Percentiles rank a stretch among this genome's conserved stretches.
Evolutionary conservation across 2,888 invertebrate genomes (phyloP).

Genomic region (Taphrorychus bicolor): DNA sequence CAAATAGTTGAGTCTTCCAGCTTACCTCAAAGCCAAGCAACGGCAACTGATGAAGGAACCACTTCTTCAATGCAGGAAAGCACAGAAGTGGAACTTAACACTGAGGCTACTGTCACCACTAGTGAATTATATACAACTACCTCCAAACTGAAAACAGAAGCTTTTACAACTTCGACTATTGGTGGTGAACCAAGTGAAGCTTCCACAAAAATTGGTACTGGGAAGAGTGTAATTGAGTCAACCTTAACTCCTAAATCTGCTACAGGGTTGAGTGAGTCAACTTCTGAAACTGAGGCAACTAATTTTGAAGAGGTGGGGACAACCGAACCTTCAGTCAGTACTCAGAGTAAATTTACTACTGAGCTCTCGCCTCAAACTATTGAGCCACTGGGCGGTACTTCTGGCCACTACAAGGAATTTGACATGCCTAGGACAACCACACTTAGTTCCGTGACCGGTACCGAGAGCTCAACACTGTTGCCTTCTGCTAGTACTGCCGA

Average conservation of each 20-base stretch:
- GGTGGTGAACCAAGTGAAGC: neutral
- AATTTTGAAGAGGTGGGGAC: neutral
- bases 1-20: too few relatives aligned
- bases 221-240: too few relatives aligned
- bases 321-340: neutral
- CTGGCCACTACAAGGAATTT: neutral
- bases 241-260: neutral
- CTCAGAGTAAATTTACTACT: neutral
- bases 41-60: too few relatives aligned
- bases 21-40: too few relatives aligned
- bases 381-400: neutral
- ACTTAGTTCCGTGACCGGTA: neutral
- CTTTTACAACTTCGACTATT: neutral
- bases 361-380: neutral
- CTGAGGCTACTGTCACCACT: neutral
- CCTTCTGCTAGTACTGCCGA: neutral
- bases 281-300: neutral
- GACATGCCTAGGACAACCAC: neutral
- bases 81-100: too few relatives aligned
- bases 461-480: neutral
- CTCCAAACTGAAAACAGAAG: neutral
- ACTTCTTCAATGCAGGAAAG: too few relatives aligned
- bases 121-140: neutral
- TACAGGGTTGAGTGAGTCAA: too few relatives aligned
- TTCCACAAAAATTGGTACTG: too few relatives aligned